A percentile compares a stretch with the other conserved stretches of the same genome.
phyloP scores from a whole-genome alignment of 2,888 invertebrate genomes.

The Prenolepis imparis region DNA sequence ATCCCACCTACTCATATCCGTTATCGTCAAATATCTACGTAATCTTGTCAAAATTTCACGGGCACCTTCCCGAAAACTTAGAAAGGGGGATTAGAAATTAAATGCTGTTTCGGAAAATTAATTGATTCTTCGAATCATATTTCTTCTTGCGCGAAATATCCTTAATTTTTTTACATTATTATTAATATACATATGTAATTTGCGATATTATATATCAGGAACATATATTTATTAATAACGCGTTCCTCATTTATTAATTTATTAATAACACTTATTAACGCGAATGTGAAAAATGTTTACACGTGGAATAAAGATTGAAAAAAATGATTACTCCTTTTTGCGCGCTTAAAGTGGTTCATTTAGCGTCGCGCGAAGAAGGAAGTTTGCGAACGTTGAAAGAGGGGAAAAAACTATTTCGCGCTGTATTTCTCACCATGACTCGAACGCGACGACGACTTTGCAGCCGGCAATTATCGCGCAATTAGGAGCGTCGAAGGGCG shows the following conservation, averaged over 20 bases:
- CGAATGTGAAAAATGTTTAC: not conserved
- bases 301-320: no score
- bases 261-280: not conserved
- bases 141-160: not conserved
- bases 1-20: conserved; percentile 36
- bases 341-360: not conserved
- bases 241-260: no score
- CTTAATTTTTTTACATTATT: not conserved
- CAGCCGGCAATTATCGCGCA: conserved; percentile 40
- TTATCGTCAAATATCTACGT: conserved; percentile 11
- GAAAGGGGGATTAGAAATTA: not conserved
- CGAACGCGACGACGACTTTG: not conserved
- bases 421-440: not conserved
- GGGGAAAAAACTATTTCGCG: not conserved
- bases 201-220: not conserved
- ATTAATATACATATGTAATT: not conserved
- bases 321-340: not conserved
- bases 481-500: conserved; percentile 37
- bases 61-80: conserved; percentile 28
- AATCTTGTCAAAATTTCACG: conserved; percentile 60
- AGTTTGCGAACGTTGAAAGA: not conserved
- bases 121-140: not conserved
- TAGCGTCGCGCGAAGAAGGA: no score
- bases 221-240: not conserved
- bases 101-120: not conserved